Evolutionary conservation across 2,113 vertebrate species (phyloP).

Genomic region (Stegostoma tigrinum): DNA sequence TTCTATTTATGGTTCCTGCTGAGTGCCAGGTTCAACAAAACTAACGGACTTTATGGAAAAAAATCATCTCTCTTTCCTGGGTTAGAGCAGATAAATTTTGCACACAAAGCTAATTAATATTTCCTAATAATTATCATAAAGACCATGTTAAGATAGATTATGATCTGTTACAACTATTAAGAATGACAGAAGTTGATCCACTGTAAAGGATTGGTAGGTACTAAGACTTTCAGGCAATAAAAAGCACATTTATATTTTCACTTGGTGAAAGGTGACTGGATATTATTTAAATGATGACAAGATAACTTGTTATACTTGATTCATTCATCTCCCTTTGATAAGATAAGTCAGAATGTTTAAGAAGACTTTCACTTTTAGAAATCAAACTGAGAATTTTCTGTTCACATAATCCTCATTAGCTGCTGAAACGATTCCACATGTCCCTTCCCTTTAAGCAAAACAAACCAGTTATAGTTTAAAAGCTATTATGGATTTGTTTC

Average conservation of each 20-base stretch:
- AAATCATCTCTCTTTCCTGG: not conserved
- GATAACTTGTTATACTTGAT: not conserved
- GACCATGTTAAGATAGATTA: not conserved
- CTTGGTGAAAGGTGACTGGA: not conserved
- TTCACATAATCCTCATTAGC: not conserved
- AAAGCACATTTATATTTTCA: not conserved
- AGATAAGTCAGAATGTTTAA: not conserved
- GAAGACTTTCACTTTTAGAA: not conserved
- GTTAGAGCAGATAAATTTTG: not conserved
- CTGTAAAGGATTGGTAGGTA: not conserved
- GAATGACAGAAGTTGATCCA: not conserved
- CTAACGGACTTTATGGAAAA: not conserved
- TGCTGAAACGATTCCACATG: not conserved
- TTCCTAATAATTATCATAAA: not conserved
- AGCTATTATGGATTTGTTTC: not conserved
- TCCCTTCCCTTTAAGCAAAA: not conserved
- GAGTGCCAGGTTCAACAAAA: not conserved
- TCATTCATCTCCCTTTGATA: not conserved
- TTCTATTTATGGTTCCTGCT: not conserved
- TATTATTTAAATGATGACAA: not conserved
- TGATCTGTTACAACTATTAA: not conserved
- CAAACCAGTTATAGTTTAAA: not conserved
- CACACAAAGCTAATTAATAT: not conserved
- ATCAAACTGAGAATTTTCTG: not conserved
- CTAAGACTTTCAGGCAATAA: not conserved